Evolutionary conservation across 2,113 vertebrate species (phyloP), one percentile per base, ranked within the genome.

Genomic region (Hipposideros armiger): DNA sequence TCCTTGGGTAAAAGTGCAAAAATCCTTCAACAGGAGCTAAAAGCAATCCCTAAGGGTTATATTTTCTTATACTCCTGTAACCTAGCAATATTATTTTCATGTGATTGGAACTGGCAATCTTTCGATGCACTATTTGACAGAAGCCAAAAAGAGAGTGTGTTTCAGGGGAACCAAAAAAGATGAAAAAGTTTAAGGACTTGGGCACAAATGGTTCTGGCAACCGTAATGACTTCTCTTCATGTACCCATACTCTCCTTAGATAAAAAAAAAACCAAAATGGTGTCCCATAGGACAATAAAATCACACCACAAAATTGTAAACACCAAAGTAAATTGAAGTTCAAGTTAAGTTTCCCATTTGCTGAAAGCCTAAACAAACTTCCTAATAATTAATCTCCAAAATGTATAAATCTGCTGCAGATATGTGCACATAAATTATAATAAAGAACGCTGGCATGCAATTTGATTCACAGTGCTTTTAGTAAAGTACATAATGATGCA

Each of bases 401-500:
- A 97, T 81, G 42, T 95, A 70, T 85, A 96, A 96, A 81, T 94
- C 84, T 87, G n/a, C 47, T 80, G 40, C 54, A 97, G 86, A 96
- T n/a, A 76, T 90, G 94, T 88, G 80, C 91, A 96, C 80, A 94
- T 96, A 97, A 96, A 97, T 97, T 97, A 92, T 96, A 97, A 95
- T 95, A 95, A 96, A 95, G 88, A 96, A 94, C 3, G 11, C 30
- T 83, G 60, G 91, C 72, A 66, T 94, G 91, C 80, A 95, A 96
- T 97, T 95, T 97, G 94, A 97, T 93, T 98, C 82, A 45, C 95
- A 97, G 91, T 96, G 80, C 95, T 95, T 98, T 96, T 96, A 94
- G 97, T 88, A 96, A 97, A 97, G 96, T 96, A 95, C 89, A 88
- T 97, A 97, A 97, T 96, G 95, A 97, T 87, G 95, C 97, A 92